Evolutionary conservation across 1,140 invertebrate species (phyloP), one percentile per base, ranked within the genome.

Genomic region (Pseudobourletiella spinata): DNA sequence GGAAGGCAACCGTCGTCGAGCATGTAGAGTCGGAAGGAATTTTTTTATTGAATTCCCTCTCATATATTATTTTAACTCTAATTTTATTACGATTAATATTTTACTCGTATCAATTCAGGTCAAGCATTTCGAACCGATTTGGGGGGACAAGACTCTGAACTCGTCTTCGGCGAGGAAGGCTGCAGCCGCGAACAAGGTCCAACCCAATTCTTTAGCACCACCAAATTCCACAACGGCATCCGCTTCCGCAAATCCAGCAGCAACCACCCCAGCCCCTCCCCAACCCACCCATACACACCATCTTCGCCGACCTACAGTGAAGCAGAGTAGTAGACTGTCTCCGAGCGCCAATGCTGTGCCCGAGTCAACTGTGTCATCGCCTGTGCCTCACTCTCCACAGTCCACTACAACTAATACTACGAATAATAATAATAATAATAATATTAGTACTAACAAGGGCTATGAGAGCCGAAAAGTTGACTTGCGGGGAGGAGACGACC

Each of bases 111-210:
- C 68, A 57, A 61, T 42, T 71, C 73, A 83, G 81, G 77, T 92
- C 61, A 94, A 95, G 76, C 89, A 96, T 77, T 95, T 95, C 78
- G 93, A 96, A 76, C 90, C 91, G 26, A 87, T 93, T 67, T 96
- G 92, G 92, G 92, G 93, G 59, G 86, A 92, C 72, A 89, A 87
- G 61, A 26, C 3, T 30, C 15, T 52, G 3, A 32, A 35, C 15
- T 32, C 44, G 22, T 51, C 46, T 48, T 26, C 57, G 14, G 4
- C 54, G 4, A 42, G 24, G 8, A 57, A 56, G 44, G 25, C 30
- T 42, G n/a, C n/a, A n/a, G n/a, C n/a, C n/a, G n/a, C n/a, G n/a
- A n/a, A n/a, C 14, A 35, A 11, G 35, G 22, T 22, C 0, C 3
- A 22, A 54, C 8, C 51, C 6, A 54, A 18, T 2, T 3, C n/a